These are phyloP conservation scores for Nerophis ophidion DNA, from an alignment of 2,113 vertebrate genomes.

Conservation along the genomic window DNA sequence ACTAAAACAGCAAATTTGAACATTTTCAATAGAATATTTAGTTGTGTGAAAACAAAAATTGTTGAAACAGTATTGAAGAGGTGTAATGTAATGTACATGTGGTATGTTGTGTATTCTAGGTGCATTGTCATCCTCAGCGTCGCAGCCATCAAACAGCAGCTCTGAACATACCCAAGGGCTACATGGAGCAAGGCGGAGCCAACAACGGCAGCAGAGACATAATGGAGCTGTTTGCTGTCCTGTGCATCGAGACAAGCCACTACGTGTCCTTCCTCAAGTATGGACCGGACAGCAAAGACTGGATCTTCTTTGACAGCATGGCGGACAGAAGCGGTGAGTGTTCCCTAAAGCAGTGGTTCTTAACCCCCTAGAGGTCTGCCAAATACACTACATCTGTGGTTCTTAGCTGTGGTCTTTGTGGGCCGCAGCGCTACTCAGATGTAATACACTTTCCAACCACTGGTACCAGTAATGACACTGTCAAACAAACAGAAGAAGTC, in stretches of 20 bases:
- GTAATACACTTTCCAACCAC: too few relatives aligned
- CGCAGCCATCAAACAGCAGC: constrained; percentile 36
- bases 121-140: constrained; percentile 73
- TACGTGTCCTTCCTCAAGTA: constrained; percentile 86
- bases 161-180: constrained; percentile 67
- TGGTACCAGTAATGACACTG: too few relatives aligned
- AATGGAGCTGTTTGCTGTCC: constrained; percentile 83
- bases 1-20: too few relatives aligned
- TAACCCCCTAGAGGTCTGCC: too few relatives aligned
- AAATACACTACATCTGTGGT: too few relatives aligned
- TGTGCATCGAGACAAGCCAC: constrained; percentile 90
- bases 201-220: constrained; percentile 65
- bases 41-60: too few relatives aligned
- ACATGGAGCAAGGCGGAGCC: neutral
- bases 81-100: neutral
- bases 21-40: too few relatives aligned
- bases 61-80: neutral
- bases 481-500: too few relatives aligned
- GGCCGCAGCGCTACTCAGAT: too few relatives aligned
- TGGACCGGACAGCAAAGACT: constrained; percentile 69
- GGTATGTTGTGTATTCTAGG: constrained; percentile 58
- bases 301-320: constrained; percentile 95
- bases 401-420: too few relatives aligned
- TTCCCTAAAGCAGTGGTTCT: too few relatives aligned
- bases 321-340: constrained; percentile 80